phyloP scores from a whole-genome alignment of 2,113 vertebrate genomes.

The Aspiorhynchus laticeps region DNA sequence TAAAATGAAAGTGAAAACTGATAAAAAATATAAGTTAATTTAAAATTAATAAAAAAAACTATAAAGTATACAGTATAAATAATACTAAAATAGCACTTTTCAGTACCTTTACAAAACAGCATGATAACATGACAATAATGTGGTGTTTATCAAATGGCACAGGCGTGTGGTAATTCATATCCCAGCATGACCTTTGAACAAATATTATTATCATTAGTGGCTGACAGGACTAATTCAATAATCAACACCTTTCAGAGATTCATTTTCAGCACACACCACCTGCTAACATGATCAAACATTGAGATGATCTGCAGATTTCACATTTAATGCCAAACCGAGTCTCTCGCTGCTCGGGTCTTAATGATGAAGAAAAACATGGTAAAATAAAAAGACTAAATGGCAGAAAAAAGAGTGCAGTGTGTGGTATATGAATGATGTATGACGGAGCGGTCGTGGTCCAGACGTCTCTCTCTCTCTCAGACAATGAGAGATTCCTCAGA shows the following conservation, averaged over 20 bases:
- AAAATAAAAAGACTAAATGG: background rate
- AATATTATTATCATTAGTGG: constrained; percentile 66
- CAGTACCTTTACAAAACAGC: background rate
- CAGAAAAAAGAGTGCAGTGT: background rate
- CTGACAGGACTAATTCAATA: constrained; percentile 45
- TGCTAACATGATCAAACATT: constrained; percentile 11
- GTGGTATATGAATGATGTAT: background rate
- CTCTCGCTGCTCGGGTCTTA: background rate
- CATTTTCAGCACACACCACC: background rate
- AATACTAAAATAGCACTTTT: background rate
- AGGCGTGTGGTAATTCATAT: background rate
- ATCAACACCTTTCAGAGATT: background rate
- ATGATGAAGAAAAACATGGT: background rate
- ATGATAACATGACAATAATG: background rate
- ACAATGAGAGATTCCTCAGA: constrained; percentile 58
- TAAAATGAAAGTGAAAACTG: too few relatives aligned
- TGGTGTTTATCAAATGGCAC: background rate
- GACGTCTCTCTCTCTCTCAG: background rate
- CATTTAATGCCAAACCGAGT: background rate
- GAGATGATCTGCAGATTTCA: background rate
- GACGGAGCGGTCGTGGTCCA: background rate
- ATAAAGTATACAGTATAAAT: background rate
- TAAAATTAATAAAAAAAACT: too few relatives aligned
- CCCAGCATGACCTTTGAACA: constrained; percentile 53
- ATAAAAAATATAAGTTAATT: too few relatives aligned